Evolutionary conservation across 2,113 vertebrate genomes (phyloP), one percentile per base, ranked within the genome.

Genomic region (Esox niger): DNA sequence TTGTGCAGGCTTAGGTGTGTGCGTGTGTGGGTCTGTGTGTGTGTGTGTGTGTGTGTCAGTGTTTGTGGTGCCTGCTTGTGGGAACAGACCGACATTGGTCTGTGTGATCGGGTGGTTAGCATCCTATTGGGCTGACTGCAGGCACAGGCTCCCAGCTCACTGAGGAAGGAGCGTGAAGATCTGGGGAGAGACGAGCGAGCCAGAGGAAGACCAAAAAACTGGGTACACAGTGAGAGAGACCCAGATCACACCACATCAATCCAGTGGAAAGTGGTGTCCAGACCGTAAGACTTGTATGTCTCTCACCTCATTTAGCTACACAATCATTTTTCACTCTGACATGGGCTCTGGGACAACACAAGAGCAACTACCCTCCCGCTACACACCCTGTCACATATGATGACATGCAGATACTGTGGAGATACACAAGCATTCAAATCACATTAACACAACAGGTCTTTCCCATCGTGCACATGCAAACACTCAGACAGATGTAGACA

Each of bases 241-340:
- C 35, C 47, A 52, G 2, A 78, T 80, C 78, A 68, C 81, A 85
- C 82, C 70, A 81, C 82, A 86, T 88, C 80, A 79, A 83, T 85
- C 75, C 47, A 80, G 76, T 64, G 11, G 54, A 56, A 8, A n/a
- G n/a, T n/a, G n/a, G n/a, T n/a, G 17, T 43, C 9, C 17, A 30
- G 66, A 32, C 17, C n/a, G 11, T 52, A 17, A 52, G 47, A 52
- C 11, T 15, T 17, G 62, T 75, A 68, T 77, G 56, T 61, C 75
- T 81, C 78, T 73, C 87, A 86, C 74, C 74, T 88, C 87, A 87
- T 88, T 87, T 78, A 87, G 54, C 67, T 73, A 71, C 69, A 30
- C 58, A 0, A 43, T 72, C 67, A 79, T 88, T 83, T 82, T 69
- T 87, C 74, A 82, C 75, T 62, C n/a, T 2, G 13, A 5, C 38